Evolutionary conservation across 2,797 vertebrate species (phyloP), one percentile per base, ranked within the genome.

Genomic region (Argyrosomus regius): DNA sequence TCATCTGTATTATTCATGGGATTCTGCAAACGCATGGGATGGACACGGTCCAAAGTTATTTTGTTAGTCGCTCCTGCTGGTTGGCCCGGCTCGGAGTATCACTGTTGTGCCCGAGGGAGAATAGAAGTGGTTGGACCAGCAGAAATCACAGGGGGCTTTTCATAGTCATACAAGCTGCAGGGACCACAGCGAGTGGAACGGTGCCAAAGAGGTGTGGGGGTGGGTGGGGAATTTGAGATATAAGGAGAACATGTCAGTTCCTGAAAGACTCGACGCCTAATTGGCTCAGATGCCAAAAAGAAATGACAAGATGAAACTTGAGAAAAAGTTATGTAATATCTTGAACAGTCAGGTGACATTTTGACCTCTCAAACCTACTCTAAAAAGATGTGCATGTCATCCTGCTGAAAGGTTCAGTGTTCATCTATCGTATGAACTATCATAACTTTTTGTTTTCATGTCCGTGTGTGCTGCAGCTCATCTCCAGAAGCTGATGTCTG

Each of bases 401-500:
- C 35, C 28, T 24, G 12, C 62, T 53, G 35, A 64, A 39, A 39
- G 35, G 35, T 39, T 9, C 35, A 39, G 35, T 39, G 35, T 39
- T 39, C 35, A 39, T 45, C 9, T 41, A 0, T 31, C 3, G 6
- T 57, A 2, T 9, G 3, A 11, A 28, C 17, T 28, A 14, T 58
- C 8, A 24, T 14, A 8, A 0, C 7, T 39, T 18, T 72, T 31
- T 26, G 16, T 54, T 64, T 68, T 50, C 8, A 20, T 39, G 24
- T 35, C 31, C 76, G 0, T 81, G 69, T 75, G 12, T 72, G 35
- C 12, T 64, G 28, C 63, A 99, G 98, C 98, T 88, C 97, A 99
- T 81, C 96, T 99, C 73, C 97, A 99, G 92, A 99, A 99, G 87
- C 84, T 99, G 81, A 98, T 98, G 97, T 97, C 97, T 67, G 98